Evolutionary conservation across 2,888 invertebrate species (phyloP), one percentile per base, ranked within the genome.

Genomic region (Drosophila melanosoma): DNA sequence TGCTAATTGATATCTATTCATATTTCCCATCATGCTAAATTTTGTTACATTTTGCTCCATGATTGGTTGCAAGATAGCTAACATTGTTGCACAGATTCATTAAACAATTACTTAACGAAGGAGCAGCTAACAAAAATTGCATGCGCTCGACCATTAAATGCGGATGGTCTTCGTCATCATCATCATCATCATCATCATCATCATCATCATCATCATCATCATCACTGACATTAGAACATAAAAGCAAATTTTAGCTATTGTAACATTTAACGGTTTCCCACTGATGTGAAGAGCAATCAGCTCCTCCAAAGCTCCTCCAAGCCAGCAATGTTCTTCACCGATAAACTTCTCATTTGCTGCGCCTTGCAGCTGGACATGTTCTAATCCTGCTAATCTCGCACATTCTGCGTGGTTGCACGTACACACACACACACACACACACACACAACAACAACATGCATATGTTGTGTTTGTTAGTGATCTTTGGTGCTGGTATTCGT

Each of bases 161-260:
- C 62, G 69, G 59, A 84, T 82, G 23, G 56, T 59, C 12, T 48
- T 36, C 35, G 53, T 29, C 49, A 82, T 48, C 36, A 38, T 64
- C 64, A 38, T 58, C 17, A 8, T 17, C 49, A 29, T 8, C 29
- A 49, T 1, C 10, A 49, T 4, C 29, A 61, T 49, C 11, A 52
- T 32, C 38, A 57, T 32, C 51, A 82, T 40, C 26, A 54, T 65
- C n/a, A 35, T 2, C 10, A 54, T 3, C 36, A 57, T 53, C 15
- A 52, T 29, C 40, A 40, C 26, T 33, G 82, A 35, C 20, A 59
- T 77, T 60, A 48, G 57, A 52, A 82, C 86, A 83, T 84, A 85
- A 83, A 89, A 91, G 89, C 88, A 91, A 91, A 92, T 91, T 90
- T 90, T 90, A 91, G 90, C 91, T 91, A 90, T 90, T 91, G 91